Conservation (phyloP, 92 coral and sea anemone genomes). For the Heteractis magnifica region DNA sequence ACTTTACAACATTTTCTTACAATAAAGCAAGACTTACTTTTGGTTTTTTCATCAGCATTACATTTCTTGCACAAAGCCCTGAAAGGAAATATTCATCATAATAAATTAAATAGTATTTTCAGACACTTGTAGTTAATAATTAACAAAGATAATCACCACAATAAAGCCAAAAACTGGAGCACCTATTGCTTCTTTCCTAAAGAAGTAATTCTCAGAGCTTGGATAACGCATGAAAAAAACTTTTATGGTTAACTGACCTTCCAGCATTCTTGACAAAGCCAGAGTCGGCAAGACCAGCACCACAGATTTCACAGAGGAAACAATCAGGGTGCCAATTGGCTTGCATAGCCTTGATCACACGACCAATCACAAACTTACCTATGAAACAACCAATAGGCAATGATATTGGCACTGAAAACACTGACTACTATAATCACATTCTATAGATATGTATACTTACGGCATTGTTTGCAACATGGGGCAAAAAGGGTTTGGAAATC, state of each 20-base stretch:
- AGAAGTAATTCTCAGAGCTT: neutral
- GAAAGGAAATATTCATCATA: neutral
- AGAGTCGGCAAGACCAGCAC: constrained; percentile 93
- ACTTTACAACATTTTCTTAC: neutral
- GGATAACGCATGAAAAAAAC: neutral
- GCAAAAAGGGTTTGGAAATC: constrained; percentile 98
- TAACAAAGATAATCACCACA: too few species aligned
- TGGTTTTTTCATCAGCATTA: constrained; percentile 97
- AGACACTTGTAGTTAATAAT: too few species aligned
- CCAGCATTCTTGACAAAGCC: constrained; percentile 99
- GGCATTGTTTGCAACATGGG: constrained; percentile 97
- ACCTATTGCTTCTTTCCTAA: too few species aligned
- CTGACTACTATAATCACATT: neutral
- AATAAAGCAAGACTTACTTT: constrained; percentile 61
- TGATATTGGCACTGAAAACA: neutral
- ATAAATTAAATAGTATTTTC: neutral
- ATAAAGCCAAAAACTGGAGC: too few species aligned
- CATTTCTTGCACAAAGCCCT: constrained; percentile 98
- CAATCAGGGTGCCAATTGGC: constrained; percentile 99
- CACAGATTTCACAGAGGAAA: constrained; percentile 96
- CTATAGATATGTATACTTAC: constrained; percentile 46
- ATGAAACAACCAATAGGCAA: neutral
- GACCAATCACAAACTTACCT: constrained; percentile 98
- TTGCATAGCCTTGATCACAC: constrained; percentile 99
- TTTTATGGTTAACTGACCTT: constrained; percentile 54